Conservation (phyloP, 1,140 invertebrate species). For the Teleopsis dalmanni region DNA sequence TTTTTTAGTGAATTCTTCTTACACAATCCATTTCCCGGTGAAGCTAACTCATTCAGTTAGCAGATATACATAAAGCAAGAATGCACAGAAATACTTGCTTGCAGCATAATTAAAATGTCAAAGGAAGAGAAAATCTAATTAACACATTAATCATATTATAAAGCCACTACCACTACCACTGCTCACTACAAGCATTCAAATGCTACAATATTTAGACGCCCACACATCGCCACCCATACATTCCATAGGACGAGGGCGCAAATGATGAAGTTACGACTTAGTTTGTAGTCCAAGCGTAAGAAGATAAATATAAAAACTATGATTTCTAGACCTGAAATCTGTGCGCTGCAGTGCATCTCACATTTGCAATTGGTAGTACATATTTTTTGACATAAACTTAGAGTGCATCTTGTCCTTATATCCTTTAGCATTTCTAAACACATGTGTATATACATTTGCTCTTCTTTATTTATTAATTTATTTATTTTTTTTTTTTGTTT, state of each 20-base stretch:
- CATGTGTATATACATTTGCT: background rate
- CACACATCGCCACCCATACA: background rate
- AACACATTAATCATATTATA: constrained; percentile 10
- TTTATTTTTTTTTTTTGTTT: background rate
- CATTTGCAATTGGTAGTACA: background rate
- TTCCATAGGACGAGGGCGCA: background rate
- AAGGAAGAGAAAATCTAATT: constrained; percentile 7
- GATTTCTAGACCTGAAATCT: background rate
- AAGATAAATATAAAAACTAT: background rate
- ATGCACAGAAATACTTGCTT: background rate
- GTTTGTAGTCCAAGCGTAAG: background rate
- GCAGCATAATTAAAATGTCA: constrained; percentile 9
- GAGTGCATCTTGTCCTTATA: background rate
- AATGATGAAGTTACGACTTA: background rate
- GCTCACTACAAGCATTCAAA: no score
- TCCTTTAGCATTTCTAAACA: background rate
- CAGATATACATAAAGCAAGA: background rate
- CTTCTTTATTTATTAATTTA: background rate
- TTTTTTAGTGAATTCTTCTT: no score
- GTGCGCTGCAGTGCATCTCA: background rate
- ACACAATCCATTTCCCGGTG: no score
- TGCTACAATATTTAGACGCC: background rate
- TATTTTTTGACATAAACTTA: background rate
- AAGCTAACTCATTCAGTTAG: no score
- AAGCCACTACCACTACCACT: no score